phyloP scores from a whole-genome alignment of 1,140 invertebrate genomes.

The Medauroidea extradentata region DNA sequence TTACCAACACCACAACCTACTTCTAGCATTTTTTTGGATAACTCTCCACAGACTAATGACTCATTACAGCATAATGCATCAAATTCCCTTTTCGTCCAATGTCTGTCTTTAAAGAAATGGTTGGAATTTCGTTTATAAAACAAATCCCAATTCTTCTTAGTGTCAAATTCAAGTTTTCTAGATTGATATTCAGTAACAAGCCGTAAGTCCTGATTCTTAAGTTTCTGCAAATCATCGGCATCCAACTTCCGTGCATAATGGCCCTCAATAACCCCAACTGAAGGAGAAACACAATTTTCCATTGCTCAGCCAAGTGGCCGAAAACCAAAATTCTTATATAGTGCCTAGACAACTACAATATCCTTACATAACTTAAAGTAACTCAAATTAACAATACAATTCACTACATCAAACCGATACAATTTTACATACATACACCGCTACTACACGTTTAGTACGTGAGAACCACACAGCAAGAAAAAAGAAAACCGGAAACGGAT shows the following conservation, averaged over 20 bases:
- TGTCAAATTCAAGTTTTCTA: slow-evolving; percentile 76
- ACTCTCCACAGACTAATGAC: slow-evolving; percentile 31
- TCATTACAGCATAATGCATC: slow-evolving; percentile 59
- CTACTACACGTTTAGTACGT: no score
- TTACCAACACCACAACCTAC: slow-evolving; percentile 98
- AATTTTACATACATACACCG: no score
- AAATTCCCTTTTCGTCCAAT: slow-evolving; percentile 96
- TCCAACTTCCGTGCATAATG: slow-evolving; percentile 37
- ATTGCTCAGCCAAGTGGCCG: no score
- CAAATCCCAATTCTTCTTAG: slow-evolving; percentile 93
- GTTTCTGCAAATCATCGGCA: slow-evolving; percentile 52
- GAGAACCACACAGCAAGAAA: no score
- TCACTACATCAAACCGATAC: no score
- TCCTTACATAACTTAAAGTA: no score
- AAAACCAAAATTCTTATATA: no score
- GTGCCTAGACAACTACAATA: no score
- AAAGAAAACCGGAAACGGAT: no score
- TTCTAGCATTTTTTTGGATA: slow-evolving; percentile 62
- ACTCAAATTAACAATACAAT: no score
- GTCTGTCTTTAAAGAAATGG: slow-evolving; percentile 93
- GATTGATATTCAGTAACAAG: slow-evolving; percentile 74
- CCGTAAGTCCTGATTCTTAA: slow-evolving; percentile 64
- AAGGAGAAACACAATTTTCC: no score
- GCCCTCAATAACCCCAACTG: no score
- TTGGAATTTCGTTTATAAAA: slow-evolving; percentile 95